Conservation (phyloP, 1,140 invertebrate genomes). For the Ladona fulva region DNA sequence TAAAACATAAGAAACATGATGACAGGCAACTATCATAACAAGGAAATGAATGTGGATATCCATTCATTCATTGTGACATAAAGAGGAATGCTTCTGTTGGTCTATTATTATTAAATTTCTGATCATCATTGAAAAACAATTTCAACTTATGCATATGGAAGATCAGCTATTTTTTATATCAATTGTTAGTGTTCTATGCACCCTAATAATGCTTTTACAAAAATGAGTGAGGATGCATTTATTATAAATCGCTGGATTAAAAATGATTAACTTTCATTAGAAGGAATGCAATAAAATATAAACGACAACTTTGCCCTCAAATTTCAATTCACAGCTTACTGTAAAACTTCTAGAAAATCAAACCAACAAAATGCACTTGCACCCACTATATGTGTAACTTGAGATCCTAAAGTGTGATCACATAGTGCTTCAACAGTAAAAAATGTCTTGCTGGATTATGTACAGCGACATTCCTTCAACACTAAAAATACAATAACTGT, state of each 20-base stretch:
- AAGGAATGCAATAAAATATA: conserved; percentile 10
- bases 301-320: conserved; percentile 14
- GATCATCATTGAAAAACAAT: not conserved
- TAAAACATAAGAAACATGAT: conserved; percentile 19
- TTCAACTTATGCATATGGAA: conserved; percentile 22
- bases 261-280: not conserved
- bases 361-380: conserved; percentile 14
- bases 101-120: conserved; percentile 5
- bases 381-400: conserved; percentile 11
- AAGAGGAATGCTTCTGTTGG: conserved; percentile 22
- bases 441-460: conserved; percentile 12
- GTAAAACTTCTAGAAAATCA: conserved; percentile 5
- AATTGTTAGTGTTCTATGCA: conserved; percentile 19
- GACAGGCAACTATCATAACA: conserved; percentile 20
- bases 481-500: conserved; percentile 1
- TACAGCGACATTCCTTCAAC: conserved; percentile 8
- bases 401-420: conserved; percentile 14
- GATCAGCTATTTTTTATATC: conserved; percentile 22
- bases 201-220: conserved; percentile 20
- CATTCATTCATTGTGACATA: conserved; percentile 19
- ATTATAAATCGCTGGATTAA: not conserved
- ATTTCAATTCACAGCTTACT: conserved; percentile 12
- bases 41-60: conserved; percentile 19
- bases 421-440: conserved; percentile 14
- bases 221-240: conserved; percentile 7